phyloP scores from a whole-genome alignment of 2,888 invertebrate species.

The Chelonus formosanus region DNA sequence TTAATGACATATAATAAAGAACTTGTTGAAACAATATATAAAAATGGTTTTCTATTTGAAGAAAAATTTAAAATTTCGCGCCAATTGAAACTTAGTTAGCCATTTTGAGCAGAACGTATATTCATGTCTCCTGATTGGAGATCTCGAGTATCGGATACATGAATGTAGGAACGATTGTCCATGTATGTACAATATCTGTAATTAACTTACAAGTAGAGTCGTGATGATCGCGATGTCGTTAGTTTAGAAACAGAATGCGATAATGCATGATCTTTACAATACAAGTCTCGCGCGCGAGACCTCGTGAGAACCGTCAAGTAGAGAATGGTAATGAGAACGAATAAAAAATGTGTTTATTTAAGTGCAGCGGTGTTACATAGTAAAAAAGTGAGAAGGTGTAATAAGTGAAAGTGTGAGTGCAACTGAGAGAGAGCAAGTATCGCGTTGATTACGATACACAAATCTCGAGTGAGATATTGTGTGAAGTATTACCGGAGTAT shows the following conservation, averaged over 20 bases:
- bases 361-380: conserved; percentile 35
- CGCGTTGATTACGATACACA: conserved; percentile 11
- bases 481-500: neutral
- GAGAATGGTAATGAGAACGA: conserved; percentile 1
- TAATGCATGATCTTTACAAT: conserved; percentile 50
- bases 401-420: conserved; percentile 50
- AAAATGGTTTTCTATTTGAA: too few relatives aligned
- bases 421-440: conserved; percentile 17
- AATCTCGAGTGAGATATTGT: neutral
- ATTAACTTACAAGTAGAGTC: neutral
- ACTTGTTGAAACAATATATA: too few relatives aligned
- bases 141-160: conserved; percentile 8
- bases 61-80: too few relatives aligned
- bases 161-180: too few relatives aligned
- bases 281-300: conserved; percentile 48
- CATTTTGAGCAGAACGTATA: neutral
- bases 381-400: conserved; percentile 31
- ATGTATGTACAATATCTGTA: too few relatives aligned
- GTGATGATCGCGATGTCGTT: conserved; percentile 27
- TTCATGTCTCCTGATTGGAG: neutral
- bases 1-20: too few relatives aligned
- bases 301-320: conserved; percentile 37
- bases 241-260: conserved; percentile 51
- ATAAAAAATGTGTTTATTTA: conserved; percentile 29
- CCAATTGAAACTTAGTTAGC: neutral